Evolutionary conservation across 1,140 invertebrate genomes (phyloP), one percentile per base, ranked within the genome.

Genomic region (Vanessa atalanta): DNA sequence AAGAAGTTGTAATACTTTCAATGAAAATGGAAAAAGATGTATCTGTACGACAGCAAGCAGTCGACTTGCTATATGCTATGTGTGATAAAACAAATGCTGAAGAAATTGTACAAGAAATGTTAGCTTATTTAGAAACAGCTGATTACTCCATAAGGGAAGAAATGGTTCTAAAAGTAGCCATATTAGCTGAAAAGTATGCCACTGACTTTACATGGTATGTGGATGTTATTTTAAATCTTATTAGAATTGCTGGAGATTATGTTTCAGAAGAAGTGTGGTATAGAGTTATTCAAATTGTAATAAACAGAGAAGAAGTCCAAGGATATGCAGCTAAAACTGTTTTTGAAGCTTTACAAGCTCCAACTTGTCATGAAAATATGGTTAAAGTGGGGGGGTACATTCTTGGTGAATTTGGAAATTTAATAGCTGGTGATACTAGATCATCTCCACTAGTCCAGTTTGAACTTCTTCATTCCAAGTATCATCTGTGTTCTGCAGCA

Each of bases 371-470:
- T 93, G 99, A 99, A 94, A 99, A 99, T 92, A 99, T 99, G 99
- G 99, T 99, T 0, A 99, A 99, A 95, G 99, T 99, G 60, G 99
- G 99, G 67, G 99, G 99, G 37, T 99, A 99, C 83, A 99, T 99
- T 83, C 94, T 99, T 55, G 99, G 99, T 70, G 99, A 99, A 94
- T 99, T 99, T 94, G 99, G 99, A 43, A 99, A 99, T 94, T 94
- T 99, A 26, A 99, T 99, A 88, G 99, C 99, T 80, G 99, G 99
- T 13, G 99, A 99, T 94, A 97, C 98, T 70, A 95, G 99, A 66
- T 99, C 99, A 51, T 98, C 98, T 72, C 98, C 99, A 50, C 93
- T 96, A 79, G 98, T 99, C 76, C 98, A 99, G 93, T 99, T 99
- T 93, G 97, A 99, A 92, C 94, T 99, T 48, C 94, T 99, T 82